Base-by-base conservation (phyloP, 2,888 invertebrate species). In the Heliconius charithonia region DNA sequence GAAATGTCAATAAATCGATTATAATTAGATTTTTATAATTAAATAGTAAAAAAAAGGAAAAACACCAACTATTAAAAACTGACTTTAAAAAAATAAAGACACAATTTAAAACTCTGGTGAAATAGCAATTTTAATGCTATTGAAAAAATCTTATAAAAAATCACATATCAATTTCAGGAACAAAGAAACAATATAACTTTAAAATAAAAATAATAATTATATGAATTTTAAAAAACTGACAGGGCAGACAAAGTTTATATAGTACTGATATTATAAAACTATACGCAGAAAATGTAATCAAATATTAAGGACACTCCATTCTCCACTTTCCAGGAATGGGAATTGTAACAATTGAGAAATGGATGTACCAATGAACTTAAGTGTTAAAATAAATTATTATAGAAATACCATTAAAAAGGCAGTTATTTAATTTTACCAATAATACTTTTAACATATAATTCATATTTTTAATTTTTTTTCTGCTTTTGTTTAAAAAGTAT, bases 1-100 rank as follows among this genome's bases (percentile, higher is more conserved):
- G 29, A 56, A 72, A 72, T 29, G 59, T 72, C 59, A 59, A 59
- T 32, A 71, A n/a, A 72, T 25, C 72, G 37, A 72, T 59, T 59
- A 56, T 59, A n/a, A n/a, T 29, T 56, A 56, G 32, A 72, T 59
- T 72, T 29, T 56, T 56, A 72, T 59, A 72, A 59, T 32, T 59
- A 56, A 72, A 56, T n/a, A 59, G 37, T 56, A 25, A 56, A 37
- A 72, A 71, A 32, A n/a, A 29, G 22, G 71, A 56, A 72, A 56
- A 72, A n/a, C 3, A 12, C 41, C 12, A 63, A 63, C 37, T 6
- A 76, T 19, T 45, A 62, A 70, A 51, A 27, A n/a, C 1, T 37
- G 66, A 66, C 66, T n/a, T n/a, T 59, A 37, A 29, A 37, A 67
- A 69, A 16, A 41, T 69, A n/a, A 37, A 67, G 69, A 45, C 41